Percentiles rank a stretch among this genome's conserved stretches.
Conservation (phyloP, 2,888 invertebrate species). For the Strigamia transsilvanica region DNA sequence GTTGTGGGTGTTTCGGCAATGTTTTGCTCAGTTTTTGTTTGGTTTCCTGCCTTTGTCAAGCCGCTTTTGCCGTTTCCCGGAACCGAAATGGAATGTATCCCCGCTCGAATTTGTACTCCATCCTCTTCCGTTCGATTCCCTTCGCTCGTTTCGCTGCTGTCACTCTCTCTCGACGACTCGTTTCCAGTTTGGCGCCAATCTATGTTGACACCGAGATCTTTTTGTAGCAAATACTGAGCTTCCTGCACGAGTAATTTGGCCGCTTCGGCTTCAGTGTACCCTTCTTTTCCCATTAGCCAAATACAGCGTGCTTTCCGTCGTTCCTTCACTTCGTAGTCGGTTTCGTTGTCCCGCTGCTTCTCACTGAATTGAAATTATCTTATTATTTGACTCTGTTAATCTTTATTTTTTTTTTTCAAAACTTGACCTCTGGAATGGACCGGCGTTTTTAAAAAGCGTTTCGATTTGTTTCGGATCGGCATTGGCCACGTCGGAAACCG, state of each 20-base stretch:
- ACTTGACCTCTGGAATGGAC: constrained; percentile 83
- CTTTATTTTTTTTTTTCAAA: not conserved
- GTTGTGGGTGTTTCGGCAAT: not conserved
- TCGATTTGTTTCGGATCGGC: constrained; percentile 76
- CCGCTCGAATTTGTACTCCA: not conserved
- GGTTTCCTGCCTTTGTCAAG: no score
- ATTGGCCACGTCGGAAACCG: constrained; percentile 79
- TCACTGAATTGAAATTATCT: constrained; percentile 65
- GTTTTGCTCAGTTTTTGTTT: not conserved
- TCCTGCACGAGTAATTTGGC: constrained; percentile 79
- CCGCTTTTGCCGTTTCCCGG: not conserved
- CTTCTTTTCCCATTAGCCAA: constrained; percentile 81
- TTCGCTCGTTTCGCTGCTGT: not conserved
- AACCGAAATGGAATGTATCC: not conserved
- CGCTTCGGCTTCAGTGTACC: constrained; percentile 82
- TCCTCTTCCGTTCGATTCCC: not conserved
- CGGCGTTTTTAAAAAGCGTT: constrained; percentile 77
- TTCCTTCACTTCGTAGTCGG: constrained; percentile 71
- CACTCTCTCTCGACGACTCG: not conserved
- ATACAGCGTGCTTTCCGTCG: constrained; percentile 76
- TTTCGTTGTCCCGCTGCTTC: constrained; percentile 77
- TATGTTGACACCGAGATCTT: constrained; percentile 75
- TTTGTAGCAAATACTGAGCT: constrained; percentile 75
- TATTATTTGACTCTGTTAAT: not conserved
- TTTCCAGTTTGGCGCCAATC: constrained; percentile 54